Conservation (phyloP, 1,140 invertebrate genomes). For the Drosophila paulistorum region DNA sequence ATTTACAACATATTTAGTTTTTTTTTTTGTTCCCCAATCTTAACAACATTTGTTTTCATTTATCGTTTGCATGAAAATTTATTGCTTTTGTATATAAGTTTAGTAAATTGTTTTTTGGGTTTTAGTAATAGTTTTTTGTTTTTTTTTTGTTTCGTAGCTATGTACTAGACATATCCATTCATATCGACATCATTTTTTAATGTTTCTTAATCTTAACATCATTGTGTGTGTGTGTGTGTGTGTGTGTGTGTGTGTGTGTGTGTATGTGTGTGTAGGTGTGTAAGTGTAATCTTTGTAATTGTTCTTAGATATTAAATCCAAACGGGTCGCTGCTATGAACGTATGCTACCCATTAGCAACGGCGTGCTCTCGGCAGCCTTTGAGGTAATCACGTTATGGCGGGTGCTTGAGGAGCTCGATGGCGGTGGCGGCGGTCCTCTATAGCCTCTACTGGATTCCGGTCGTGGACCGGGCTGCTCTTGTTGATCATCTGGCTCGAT, state of each 20-base stretch:
- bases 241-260: slow-evolving; percentile 8
- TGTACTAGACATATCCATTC: slow-evolving; percentile 44
- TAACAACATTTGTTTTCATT: not conserved
- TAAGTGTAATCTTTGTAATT: slow-evolving; percentile 13
- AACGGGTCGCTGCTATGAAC: slow-evolving; percentile 80
- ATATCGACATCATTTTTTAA: slow-evolving; percentile 55
- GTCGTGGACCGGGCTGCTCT: slow-evolving; percentile 45
- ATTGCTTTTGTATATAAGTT: slow-evolving; percentile 33
- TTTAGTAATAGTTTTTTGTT: slow-evolving; percentile 39
- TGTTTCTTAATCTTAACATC: slow-evolving; percentile 64
- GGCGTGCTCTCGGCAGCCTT: slow-evolving; percentile 79
- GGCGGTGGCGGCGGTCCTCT: slow-evolving; percentile 32
- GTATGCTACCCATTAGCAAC: slow-evolving; percentile 67
- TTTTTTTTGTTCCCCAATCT: not conserved
- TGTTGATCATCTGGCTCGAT: slow-evolving; percentile 43
- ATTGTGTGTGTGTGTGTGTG: slow-evolving; percentile 27
- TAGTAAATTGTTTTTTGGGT: slow-evolving; percentile 62
- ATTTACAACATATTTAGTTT: not conserved
- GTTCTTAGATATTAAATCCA: slow-evolving; percentile 79
- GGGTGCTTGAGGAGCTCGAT: slow-evolving; percentile 26
- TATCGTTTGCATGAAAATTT: slow-evolving; percentile 3
- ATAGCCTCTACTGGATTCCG: slow-evolving; percentile 25
- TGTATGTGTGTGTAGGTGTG: not conserved
- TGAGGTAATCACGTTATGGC: slow-evolving; percentile 73
- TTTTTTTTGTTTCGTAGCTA: slow-evolving; percentile 56